Percentiles rank a stretch among this genome's conserved stretches.
Evolutionary conservation across 2,888 invertebrate species (phyloP).

Genomic region (Acleris sparsana): DNA sequence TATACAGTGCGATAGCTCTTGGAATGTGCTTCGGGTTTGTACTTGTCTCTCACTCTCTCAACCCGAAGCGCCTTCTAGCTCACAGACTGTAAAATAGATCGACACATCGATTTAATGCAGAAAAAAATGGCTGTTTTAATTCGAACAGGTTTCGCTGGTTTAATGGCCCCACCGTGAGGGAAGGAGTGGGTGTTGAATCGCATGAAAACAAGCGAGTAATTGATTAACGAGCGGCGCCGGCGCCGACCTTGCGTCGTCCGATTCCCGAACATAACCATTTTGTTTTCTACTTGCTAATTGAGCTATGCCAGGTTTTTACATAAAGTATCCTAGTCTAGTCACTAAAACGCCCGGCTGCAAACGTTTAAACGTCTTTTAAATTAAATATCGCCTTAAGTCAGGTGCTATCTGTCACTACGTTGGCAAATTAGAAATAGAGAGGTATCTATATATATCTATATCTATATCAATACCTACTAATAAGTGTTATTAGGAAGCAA

Average conservation of each 20-base stretch:
- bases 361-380: too few relatives aligned
- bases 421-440: too few relatives aligned
- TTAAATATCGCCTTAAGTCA: too few relatives aligned
- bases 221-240: constrained; percentile 56
- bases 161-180: constrained; percentile 39
- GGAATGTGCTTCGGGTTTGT: too few relatives aligned
- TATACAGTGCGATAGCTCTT: too few relatives aligned
- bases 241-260: constrained; percentile 38
- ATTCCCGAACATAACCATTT: background rate
- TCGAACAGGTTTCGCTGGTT: constrained; percentile 30
- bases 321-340: background rate
- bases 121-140: background rate
- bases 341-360: too few relatives aligned
- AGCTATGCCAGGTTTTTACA: background rate
- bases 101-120: background rate
- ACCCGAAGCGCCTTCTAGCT: too few relatives aligned
- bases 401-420: too few relatives aligned
- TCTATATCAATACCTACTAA: too few relatives aligned
- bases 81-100: background rate
- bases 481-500: too few relatives aligned
- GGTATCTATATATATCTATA: too few relatives aligned
- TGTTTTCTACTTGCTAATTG: constrained; percentile 4
- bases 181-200: constrained; percentile 60
- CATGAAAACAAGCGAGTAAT: constrained; percentile 70
- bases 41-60: too few relatives aligned